Conservation (phyloP, 2,888 invertebrate species). For the Eudemis profundana region DNA sequence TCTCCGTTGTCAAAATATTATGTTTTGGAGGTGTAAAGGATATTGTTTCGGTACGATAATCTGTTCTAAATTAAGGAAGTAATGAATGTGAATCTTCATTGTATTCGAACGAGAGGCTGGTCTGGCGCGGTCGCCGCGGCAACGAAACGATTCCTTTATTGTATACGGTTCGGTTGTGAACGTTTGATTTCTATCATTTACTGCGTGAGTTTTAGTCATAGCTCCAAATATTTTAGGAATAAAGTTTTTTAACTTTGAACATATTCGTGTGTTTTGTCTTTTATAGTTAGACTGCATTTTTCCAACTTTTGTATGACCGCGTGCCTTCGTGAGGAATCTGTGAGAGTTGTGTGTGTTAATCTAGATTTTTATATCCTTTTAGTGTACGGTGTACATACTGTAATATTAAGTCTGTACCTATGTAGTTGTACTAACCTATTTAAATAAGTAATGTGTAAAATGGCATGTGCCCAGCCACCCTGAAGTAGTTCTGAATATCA, state of each 20-base stretch:
- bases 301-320: constrained; percentile 47
- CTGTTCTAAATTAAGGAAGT: too few species aligned
- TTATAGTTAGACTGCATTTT: constrained; percentile 32
- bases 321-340: constrained; percentile 56
- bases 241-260: constrained; percentile 2
- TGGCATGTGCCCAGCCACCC: too few species aligned
- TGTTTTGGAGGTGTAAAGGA: too few species aligned
- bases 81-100: too few species aligned
- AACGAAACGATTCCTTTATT: not conserved
- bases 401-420: not conserved
- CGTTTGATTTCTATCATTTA: constrained; percentile 5
- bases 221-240: constrained; percentile 3
- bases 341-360: constrained; percentile 49
- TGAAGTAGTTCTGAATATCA: too few species aligned
- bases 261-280: constrained; percentile 15
- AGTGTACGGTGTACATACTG: constrained; percentile 44
- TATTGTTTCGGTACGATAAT: too few species aligned
- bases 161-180: constrained; percentile 42
- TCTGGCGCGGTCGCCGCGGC: too few species aligned
- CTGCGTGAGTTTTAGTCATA: not conserved
- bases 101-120: too few species aligned
- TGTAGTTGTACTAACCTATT: too few species aligned
- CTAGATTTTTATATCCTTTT: constrained; percentile 62
- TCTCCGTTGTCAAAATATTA: too few species aligned
- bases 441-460: too few species aligned